Conservation (phyloP, 2,888 invertebrate genomes). For the Cheilosia scutellata region DNA sequence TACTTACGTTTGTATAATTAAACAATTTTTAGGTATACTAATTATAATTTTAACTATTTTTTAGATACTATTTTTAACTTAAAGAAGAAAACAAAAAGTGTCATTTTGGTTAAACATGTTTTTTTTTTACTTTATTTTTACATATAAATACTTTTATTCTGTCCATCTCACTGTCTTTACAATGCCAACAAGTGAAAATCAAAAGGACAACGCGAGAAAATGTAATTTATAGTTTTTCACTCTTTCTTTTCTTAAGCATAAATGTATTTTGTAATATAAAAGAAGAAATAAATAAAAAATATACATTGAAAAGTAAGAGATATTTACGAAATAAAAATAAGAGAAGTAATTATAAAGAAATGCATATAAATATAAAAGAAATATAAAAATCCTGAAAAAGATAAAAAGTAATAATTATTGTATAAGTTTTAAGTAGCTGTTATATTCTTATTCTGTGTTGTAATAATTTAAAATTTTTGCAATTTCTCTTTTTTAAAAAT, state of each 20-base stretch:
- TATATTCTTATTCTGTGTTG: slow-evolving; percentile 75
- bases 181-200: slow-evolving; percentile 49
- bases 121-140: slow-evolving; percentile 18
- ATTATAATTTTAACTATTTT: slow-evolving; percentile 61
- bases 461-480: slow-evolving; percentile 75
- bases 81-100: slow-evolving; percentile 59
- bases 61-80: slow-evolving; percentile 51
- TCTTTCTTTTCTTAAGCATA: slow-evolving; percentile 72
- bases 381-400: slow-evolving; percentile 38
- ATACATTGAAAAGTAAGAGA: slow-evolving; percentile 69
- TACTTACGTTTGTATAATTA: slow-evolving; percentile 49
- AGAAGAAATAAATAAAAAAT: slow-evolving; percentile 62
- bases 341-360: slow-evolving; percentile 59
- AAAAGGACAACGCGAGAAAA: slow-evolving; percentile 58
- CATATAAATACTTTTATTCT: slow-evolving; percentile 51
- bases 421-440: slow-evolving; percentile 75
- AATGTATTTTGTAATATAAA: slow-evolving; percentile 76
- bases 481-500: slow-evolving; percentile 70
- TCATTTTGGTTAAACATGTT: slow-evolving; percentile 66
- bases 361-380: slow-evolving; percentile 77
- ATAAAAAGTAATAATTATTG: slow-evolving; percentile 61
- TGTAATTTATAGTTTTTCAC: slow-evolving; percentile 48
- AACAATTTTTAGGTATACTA: slow-evolving; percentile 50
- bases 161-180: slow-evolving; percentile 69
- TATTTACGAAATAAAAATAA: slow-evolving; percentile 57